Evolutionary conservation across 1,140 invertebrate species (phyloP).

Genomic region (Agrilus planipennis): DNA sequence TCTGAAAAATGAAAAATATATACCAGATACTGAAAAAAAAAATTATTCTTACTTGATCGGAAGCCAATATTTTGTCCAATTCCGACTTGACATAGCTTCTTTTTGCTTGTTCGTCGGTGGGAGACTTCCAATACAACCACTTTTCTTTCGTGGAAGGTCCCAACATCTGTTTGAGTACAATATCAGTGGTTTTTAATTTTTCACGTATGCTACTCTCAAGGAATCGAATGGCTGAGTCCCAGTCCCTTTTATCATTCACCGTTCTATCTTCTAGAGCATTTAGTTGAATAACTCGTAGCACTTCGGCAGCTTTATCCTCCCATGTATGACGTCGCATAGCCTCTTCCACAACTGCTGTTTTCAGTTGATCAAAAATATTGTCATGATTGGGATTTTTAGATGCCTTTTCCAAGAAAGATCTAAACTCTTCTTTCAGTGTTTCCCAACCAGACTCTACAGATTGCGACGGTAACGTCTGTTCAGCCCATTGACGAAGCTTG

Average conservation of each 20-base stretch:
- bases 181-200: slow-evolving; percentile 59
- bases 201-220: slow-evolving; percentile 74
- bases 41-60: slow-evolving; percentile 48
- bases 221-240: slow-evolving; percentile 88
- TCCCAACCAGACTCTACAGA: slow-evolving; percentile 77
- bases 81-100: slow-evolving; percentile 65
- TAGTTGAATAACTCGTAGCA: slow-evolving; percentile 85
- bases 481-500: slow-evolving; percentile 91
- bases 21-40: background rate
- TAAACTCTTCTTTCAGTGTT: slow-evolving; percentile 77
- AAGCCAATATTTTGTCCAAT: slow-evolving; percentile 68
- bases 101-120: slow-evolving; percentile 64
- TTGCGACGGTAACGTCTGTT: slow-evolving; percentile 71
- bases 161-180: slow-evolving; percentile 59
- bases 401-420: slow-evolving; percentile 62
- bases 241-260: slow-evolving; percentile 83
- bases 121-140: slow-evolving; percentile 79
- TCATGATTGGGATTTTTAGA: slow-evolving; percentile 66
- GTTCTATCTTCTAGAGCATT: slow-evolving; percentile 90
- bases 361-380: slow-evolving; percentile 82
- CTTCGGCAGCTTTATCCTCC: slow-evolving; percentile 80
- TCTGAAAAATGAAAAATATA: slow-evolving; percentile 39
- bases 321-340: slow-evolving; percentile 77
- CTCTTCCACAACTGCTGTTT: slow-evolving; percentile 77
- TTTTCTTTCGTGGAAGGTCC: slow-evolving; percentile 58